These are phyloP conservation scores for Epinephelus malabaricus DNA, from an alignment of 2,797 vertebrate species.

Conservation along the genomic window DNA sequence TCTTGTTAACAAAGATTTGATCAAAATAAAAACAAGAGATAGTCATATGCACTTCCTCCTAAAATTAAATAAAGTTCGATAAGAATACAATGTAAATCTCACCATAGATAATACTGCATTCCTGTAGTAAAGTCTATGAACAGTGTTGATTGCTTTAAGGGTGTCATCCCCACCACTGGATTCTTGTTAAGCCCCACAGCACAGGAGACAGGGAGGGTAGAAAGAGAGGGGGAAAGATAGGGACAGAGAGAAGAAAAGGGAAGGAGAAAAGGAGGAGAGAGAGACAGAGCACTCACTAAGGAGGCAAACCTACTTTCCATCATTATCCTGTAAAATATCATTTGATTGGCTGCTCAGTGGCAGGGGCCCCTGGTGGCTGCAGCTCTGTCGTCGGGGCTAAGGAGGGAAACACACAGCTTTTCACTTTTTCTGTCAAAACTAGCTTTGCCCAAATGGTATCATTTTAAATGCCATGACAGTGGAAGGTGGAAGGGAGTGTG, in stretches of 20 bases:
- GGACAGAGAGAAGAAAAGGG: slow-evolving; percentile 29
- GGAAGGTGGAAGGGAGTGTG: slow-evolving; percentile 88
- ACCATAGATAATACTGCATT: background rate
- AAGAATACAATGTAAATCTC: slow-evolving; percentile 3
- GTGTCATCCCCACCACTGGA: background rate
- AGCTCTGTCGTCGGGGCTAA: slow-evolving; percentile 86
- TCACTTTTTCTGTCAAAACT: slow-evolving; percentile 91
- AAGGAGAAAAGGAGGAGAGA: background rate
- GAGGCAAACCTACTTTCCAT: slow-evolving; percentile 85
- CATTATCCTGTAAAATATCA: slow-evolving; percentile 90
- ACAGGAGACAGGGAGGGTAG: slow-evolving; percentile 21
- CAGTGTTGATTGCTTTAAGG: slow-evolving; percentile 24
- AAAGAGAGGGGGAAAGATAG: slow-evolving; percentile 18
- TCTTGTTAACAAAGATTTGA: background rate
- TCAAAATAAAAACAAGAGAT: background rate
- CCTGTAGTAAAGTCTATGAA: background rate
- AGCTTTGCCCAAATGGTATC: slow-evolving; percentile 94
- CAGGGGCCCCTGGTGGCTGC: slow-evolving; percentile 89
- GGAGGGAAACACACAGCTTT: slow-evolving; percentile 87
- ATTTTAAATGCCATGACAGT: slow-evolving; percentile 96
- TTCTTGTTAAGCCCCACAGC: slow-evolving; percentile 32
- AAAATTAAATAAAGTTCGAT: background rate
- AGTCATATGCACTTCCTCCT: background rate
- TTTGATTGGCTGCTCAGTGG: slow-evolving; percentile 89
- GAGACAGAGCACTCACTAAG: slow-evolving; percentile 57